These are phyloP conservation scores for Drosophila anomelani DNA, from an alignment of 2,888 invertebrate genomes.

Conservation along the genomic window DNA sequence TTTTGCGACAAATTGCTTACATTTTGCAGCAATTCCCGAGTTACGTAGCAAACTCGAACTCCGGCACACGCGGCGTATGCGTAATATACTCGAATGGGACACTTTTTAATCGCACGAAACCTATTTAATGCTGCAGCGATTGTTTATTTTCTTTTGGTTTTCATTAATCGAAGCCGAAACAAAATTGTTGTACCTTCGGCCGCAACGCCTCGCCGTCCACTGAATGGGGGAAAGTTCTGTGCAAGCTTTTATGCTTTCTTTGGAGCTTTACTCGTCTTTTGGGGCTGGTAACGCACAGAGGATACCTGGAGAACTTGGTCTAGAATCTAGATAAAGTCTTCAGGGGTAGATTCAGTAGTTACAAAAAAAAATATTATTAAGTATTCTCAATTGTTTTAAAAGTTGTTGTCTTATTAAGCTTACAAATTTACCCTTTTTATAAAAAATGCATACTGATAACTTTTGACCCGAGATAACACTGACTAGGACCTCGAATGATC, in stretches of 20 bases:
- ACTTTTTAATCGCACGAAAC: constrained; percentile 13
- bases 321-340: neutral
- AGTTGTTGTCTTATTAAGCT: too few relatives aligned
- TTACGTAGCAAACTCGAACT: neutral
- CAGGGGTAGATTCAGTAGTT: neutral
- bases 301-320: constrained; percentile 7
- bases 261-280: constrained; percentile 44
- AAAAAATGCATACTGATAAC: neutral
- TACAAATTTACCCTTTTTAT: neutral
- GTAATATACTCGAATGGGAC: constrained; percentile 28
- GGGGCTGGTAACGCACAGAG: constrained; percentile 1
- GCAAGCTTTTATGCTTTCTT: constrained; percentile 21
- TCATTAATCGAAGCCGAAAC: constrained; percentile 7
- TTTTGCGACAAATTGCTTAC: constrained; percentile 55
- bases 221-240: constrained; percentile 39
- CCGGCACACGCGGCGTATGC: constrained; percentile 47
- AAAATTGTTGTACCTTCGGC: constrained; percentile 37
- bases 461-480: neutral
- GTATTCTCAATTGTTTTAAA: too few relatives aligned
- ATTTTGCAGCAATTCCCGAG: constrained; percentile 35
- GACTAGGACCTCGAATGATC: neutral
- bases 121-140: constrained; percentile 21
- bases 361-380: neutral
- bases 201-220: constrained; percentile 57
- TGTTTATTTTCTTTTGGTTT: constrained; percentile 23